Conservation (phyloP, 2,797 vertebrate genomes). For the Anguilla anguilla region DNA sequence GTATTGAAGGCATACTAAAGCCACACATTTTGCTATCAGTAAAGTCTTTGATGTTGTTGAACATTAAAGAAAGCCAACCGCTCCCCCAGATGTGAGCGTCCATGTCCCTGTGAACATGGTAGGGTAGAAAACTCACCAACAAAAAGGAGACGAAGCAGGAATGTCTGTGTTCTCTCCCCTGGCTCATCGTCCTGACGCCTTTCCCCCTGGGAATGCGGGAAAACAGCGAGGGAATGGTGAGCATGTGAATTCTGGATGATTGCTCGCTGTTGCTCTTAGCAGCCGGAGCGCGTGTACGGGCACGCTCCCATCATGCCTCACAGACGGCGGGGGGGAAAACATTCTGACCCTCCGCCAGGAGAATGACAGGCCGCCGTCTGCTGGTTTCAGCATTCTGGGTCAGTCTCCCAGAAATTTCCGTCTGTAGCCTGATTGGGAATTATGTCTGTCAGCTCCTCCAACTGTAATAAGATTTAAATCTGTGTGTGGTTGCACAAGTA, state of each 20-base stretch:
- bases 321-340: background rate
- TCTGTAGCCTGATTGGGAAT: background rate
- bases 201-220: conserved; percentile 50
- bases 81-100: background rate
- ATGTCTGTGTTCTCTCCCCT: conserved; percentile 67
- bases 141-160: conserved; percentile 79
- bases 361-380: background rate
- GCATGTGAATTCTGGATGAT: background rate
- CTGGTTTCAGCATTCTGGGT: background rate
- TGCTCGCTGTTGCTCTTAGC: background rate
- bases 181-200: conserved; percentile 73
- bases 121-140: conserved; percentile 74
- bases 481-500: background rate
- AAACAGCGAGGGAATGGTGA: background rate
- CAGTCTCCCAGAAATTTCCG: background rate
- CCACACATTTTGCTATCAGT: background rate
- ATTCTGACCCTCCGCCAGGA: conserved; percentile 1
- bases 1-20: background rate
- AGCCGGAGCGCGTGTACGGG: background rate
- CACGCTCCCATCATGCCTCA: background rate
- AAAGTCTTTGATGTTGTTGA: background rate
- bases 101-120: background rate
- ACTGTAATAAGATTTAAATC: background rate
- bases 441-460: background rate
- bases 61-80: background rate